phyloP scores from a whole-genome alignment of 1,140 invertebrate species.

The Augochlora pura region DNA sequence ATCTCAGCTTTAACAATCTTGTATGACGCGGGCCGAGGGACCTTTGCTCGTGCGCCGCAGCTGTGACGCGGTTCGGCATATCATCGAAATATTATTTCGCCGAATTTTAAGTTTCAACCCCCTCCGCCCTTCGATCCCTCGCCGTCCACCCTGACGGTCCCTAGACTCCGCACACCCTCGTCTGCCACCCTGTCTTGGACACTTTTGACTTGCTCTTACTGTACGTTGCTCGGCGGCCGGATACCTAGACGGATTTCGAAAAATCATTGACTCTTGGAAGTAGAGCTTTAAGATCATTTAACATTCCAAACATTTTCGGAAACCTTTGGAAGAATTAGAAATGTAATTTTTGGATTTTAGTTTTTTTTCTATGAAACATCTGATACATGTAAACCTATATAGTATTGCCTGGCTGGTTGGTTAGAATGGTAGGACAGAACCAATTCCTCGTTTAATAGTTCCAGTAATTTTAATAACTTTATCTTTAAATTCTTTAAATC shows the following conservation, averaged over 20 bases:
- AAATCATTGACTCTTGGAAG: no score
- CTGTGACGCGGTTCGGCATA: conserved; percentile 77
- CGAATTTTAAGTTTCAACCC: conserved; percentile 71
- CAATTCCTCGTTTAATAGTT: no score
- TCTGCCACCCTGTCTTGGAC: background rate
- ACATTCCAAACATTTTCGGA: no score
- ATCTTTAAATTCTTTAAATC: no score
- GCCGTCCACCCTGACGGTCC: background rate
- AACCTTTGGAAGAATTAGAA: no score
- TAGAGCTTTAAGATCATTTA: no score
- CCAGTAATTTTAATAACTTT: no score
- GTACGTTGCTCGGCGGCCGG: background rate
- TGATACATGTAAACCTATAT: no score
- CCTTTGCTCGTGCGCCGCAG: conserved; percentile 72
- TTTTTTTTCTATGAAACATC: no score
- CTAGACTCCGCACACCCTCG: background rate
- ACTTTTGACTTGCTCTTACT: background rate
- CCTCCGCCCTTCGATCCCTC: background rate
- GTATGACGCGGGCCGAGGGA: conserved; percentile 71
- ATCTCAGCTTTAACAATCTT: conserved; percentile 76
- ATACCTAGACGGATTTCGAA: background rate
- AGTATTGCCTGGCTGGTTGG: no score
- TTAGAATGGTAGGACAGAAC: no score
- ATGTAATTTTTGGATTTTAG: no score
- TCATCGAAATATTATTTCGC: conserved; percentile 78